phyloP scores from a whole-genome alignment of 2,888 invertebrate genomes.

The Cremastinae sp. region DNA sequence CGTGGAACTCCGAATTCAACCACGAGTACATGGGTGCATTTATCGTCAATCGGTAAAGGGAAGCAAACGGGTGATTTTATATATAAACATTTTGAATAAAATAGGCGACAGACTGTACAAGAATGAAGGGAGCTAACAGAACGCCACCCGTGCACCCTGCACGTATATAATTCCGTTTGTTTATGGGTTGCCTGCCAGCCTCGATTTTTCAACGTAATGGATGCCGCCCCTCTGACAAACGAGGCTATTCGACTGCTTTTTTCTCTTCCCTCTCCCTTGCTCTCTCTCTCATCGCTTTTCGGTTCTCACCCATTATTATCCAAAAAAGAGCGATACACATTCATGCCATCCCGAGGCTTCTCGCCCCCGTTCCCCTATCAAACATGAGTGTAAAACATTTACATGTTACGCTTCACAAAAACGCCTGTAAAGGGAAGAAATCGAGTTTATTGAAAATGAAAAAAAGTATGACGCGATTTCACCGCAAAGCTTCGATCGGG shows the following conservation, averaged over 20 bases:
- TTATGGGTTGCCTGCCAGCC: conserved; percentile 74
- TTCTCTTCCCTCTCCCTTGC: conserved; percentile 35
- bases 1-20: conserved; percentile 1
- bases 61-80: conserved; percentile 62
- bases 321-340: conserved; percentile 11
- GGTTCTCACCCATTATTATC: conserved; percentile 31
- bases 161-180: conserved; percentile 78
- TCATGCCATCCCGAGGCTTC: conserved; percentile 1
- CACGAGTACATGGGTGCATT: conserved; percentile 3
- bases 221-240: conserved; percentile 75
- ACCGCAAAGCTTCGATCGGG: conserved; percentile 17
- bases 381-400: background rate
- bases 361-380: background rate
- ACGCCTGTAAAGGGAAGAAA: background rate
- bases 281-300: conserved; percentile 39
- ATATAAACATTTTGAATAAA: conserved; percentile 38
- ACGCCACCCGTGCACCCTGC: conserved; percentile 29
- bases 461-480: conserved; percentile 5
- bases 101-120: conserved; percentile 56
- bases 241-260: conserved; percentile 57
- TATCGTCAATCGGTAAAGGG: conserved; percentile 47
- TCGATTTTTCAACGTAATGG: conserved; percentile 78
- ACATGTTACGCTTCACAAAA: too few species aligned
- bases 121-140: conserved; percentile 63
- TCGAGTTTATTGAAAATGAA: background rate